Conservation (phyloP, 2,888 invertebrate genomes). For the Clunio marinus region DNA sequence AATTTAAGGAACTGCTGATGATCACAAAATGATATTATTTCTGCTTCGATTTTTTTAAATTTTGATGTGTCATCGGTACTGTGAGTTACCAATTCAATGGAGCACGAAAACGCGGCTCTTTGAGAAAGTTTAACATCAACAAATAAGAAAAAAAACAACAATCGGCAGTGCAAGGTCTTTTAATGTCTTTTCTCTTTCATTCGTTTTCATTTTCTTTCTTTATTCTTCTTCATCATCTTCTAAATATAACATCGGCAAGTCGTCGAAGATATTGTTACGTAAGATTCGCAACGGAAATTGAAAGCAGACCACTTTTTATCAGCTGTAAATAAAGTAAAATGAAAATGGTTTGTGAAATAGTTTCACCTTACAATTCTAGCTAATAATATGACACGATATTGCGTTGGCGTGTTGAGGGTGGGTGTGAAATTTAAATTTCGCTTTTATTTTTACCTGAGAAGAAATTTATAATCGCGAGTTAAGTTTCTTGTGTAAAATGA, state of each 20-base stretch:
- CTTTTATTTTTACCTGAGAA: too few relatives aligned
- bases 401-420: too few relatives aligned
- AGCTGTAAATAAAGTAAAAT: too few relatives aligned
- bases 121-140: conserved; percentile 36
- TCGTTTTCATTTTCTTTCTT: conserved; percentile 7
- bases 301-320: not conserved
- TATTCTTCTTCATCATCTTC: conserved; percentile 16
- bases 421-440: too few relatives aligned
- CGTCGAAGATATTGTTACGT: conserved; percentile 5
- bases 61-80: not conserved
- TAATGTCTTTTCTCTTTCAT: conserved; percentile 35
- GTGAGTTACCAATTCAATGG: not conserved
- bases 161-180: conserved; percentile 28
- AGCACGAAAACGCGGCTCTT: conserved; percentile 31
- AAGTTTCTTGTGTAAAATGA: too few relatives aligned
- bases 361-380: too few relatives aligned
- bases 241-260: not conserved
- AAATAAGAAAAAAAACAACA: not conserved
- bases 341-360: too few relatives aligned
- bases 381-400: too few relatives aligned
- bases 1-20: not conserved
- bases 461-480: too few relatives aligned
- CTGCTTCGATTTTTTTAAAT: not conserved
- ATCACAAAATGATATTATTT: not conserved
- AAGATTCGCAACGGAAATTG: conserved; percentile 31